Conservation (phyloP, 35 echinoderm and acorn worm genomes). For the Diadema setosum region DNA sequence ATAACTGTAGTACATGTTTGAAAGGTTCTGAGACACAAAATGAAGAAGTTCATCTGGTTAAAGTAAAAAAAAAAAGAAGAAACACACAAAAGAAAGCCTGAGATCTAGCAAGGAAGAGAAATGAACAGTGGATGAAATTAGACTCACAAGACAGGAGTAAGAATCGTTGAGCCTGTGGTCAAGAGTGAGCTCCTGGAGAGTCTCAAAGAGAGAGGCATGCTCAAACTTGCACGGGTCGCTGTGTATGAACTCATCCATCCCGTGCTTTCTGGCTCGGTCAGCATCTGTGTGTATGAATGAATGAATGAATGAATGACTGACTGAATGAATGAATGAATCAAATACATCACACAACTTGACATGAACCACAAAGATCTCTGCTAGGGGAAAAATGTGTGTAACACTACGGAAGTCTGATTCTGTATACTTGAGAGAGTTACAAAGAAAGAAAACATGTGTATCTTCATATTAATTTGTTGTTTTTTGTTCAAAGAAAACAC, state of each 20-base stretch:
- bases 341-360: not conserved
- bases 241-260: conserved; percentile 99
- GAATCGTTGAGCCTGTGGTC: conserved; percentile 98
- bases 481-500: too few relatives aligned
- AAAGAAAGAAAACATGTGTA: too few relatives aligned
- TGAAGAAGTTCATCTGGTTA: too few relatives aligned
- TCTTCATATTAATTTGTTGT: too few relatives aligned
- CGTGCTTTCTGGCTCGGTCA: conserved; percentile 90
- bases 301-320: not conserved
- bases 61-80: too few relatives aligned
- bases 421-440: too few relatives aligned
- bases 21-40: too few relatives aligned
- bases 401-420: too few relatives aligned
- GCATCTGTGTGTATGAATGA: conserved; percentile 62
- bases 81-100: too few relatives aligned
- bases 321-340: not conserved
- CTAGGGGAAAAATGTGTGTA: not conserved
- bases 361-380: not conserved
- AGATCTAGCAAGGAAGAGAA: too few relatives aligned
- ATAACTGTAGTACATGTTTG: too few relatives aligned
- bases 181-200: conserved; percentile 82
- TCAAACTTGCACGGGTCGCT: conserved; percentile 81
- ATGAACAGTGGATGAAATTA: too few relatives aligned
- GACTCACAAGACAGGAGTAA: conserved; percentile 96
- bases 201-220: conserved; percentile 79